Base-by-base conservation (phyloP, 2,113 vertebrate species). In the Lamprologus sp. region DNA sequence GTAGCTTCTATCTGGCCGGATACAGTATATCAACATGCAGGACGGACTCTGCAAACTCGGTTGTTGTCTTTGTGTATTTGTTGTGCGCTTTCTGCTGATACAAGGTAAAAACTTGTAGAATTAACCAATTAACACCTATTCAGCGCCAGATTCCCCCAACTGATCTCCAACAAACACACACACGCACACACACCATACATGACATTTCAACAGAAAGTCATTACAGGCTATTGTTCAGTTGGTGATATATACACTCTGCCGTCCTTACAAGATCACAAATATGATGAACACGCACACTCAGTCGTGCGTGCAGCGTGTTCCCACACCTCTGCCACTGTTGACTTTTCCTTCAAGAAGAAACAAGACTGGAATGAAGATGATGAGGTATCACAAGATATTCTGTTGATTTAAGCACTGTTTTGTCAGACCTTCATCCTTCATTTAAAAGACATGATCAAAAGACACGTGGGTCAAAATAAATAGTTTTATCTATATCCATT, bases 241-340 rank as follows among this genome's bases (percentile, higher is more conserved):
- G 65, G 33, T 8, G 73, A 42, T 40, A 53, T 33, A 28, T 12
- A n/a, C 19, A 37, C 19, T 17, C 14, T 35, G 55, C 35, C 3
- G 9, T 60, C 42, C 58, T 89, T n/a, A 40, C 14, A 31, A 85
- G 75, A 81, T 84, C 55, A 60, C 68, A 83, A 47, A 49, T 37
- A 86, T 21, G 54, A 60, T 63, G 35, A 79, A 85, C 65, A 75
- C 10, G 73, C 37, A 45, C 51, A 45, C 45, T 45, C 58, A 23
- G 53, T 51, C 70, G 70, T 80, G 87, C 83, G 13, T 81, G 60
- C 54, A 19, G 35, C 7, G 9, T 51, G 47, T 82, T 63, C 87
- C 85, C 82, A 88, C 89, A 89, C 88, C 82, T 93, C 53, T 84
- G 45, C 33, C 11, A 85, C 65, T 90, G 86, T 91, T 94, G 68